Evolutionary conservation across 1,140 invertebrate species (phyloP), one percentile per base, ranked within the genome.

Genomic region (Ptiloglossa arizonensis): DNA sequence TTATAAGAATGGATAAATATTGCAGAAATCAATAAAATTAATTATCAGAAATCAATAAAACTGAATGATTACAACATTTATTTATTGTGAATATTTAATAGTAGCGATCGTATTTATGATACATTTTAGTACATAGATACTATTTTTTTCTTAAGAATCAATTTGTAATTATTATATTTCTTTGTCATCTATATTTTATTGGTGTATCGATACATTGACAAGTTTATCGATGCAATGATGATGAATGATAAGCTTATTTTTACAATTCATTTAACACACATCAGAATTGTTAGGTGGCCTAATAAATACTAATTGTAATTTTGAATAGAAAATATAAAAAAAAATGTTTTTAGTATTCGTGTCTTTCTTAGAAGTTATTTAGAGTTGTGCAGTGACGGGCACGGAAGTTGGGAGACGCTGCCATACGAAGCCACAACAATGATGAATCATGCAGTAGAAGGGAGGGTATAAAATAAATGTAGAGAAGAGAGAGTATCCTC

Each of bases 381-480:
- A 15, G 3, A 9, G 3, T 8, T 52, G 8, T 22, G 9, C 11
- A 8, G 3, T 15, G 13, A 22, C 27, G 8, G 9, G n/a, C 6
- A 29, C 32, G 5, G 52, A 64, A 73, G 46, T 73, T 73, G 46
- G 11, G 46, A 64, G 13, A 64, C 59, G 5, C 22, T 72, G 46
- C 29, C 17, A 0, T 5, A 19, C 13, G 29, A 3, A 54, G 17
- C 24, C 48, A 24, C 24, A 9, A 13, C 13, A 38, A 32, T 19
- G n/a, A 29, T 79, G 69, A 79, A 64, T 79, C 76, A 66, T 22
- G 41, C 56, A 59, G 46, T 41, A 46, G 54, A 32, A 46, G 77
- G 44, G 66, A 63, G 35, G 41, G 48, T 72, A 67, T 41, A 50
- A 44, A 50, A 76, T 60, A 60, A 50, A 76, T 60, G 50, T 46